phyloP scores from a whole-genome alignment of 2,797 vertebrate species.

The Ficedula albicollis region DNA sequence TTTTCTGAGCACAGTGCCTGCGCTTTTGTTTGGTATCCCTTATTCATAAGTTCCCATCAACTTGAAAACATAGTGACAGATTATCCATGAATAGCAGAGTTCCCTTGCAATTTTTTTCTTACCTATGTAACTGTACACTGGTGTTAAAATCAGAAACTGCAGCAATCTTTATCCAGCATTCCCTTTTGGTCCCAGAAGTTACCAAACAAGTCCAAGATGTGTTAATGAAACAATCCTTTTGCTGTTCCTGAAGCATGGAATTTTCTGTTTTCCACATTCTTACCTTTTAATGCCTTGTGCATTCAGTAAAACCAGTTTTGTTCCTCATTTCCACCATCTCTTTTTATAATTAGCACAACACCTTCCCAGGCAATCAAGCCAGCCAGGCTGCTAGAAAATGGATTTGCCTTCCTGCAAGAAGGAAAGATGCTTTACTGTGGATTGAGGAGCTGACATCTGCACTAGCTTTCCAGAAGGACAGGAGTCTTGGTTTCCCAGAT shows the following conservation, averaged over 20 bases:
- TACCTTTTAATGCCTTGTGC: not conserved
- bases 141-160: not conserved
- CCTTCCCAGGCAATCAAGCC: not conserved
- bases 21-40: not conserved
- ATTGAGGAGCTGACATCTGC: not conserved
- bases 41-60: not conserved
- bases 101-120: not conserved
- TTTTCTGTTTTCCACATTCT: not conserved
- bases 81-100: not conserved
- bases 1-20: not conserved
- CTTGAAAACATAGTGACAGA: not conserved
- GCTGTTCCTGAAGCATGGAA: not conserved
- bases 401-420: not conserved
- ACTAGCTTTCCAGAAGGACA: not conserved
- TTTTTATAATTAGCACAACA: not conserved
- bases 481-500: not conserved
- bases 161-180: not conserved
- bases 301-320: not conserved
- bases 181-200: not conserved
- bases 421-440: not conserved
- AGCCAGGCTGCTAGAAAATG: not conserved
- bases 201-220: not conserved
- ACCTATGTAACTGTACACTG: accelerated
- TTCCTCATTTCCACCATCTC: not conserved
- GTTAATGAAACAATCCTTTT: not conserved